These are phyloP conservation scores for Hirtodrosophila trivittata DNA, from an alignment of 2,888 invertebrate genomes.

Conservation along the genomic window DNA sequence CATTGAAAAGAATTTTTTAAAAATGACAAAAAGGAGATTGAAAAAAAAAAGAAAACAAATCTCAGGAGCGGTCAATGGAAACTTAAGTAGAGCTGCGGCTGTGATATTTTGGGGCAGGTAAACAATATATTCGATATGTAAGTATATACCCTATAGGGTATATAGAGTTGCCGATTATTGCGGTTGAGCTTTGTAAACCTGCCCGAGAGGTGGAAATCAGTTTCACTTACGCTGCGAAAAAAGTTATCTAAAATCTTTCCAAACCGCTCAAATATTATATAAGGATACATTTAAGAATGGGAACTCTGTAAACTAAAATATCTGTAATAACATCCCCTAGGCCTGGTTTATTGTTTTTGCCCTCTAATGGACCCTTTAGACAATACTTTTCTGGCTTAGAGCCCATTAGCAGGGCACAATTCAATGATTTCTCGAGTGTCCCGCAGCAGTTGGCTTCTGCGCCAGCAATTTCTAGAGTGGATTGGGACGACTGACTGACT, in stretches of 20 bases:
- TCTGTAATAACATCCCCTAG: slow-evolving; percentile 5
- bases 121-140: slow-evolving; percentile 20
- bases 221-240: too few species aligned
- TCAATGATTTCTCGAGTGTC: slow-evolving; percentile 52
- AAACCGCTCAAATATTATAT: too few species aligned
- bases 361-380: slow-evolving; percentile 8
- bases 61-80: not conserved
- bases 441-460: slow-evolving; percentile 40
- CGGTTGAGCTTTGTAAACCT: not conserved
- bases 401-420: slow-evolving; percentile 28
- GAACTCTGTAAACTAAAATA: not conserved
- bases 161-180: not conserved
- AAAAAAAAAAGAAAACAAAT: slow-evolving; percentile 8
- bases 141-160: slow-evolving; percentile 5
- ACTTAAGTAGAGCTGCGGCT: slow-evolving; percentile 17
- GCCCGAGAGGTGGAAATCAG: too few species aligned
- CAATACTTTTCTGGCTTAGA: slow-evolving; percentile 18
- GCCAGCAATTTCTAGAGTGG: slow-evolving; percentile 53
- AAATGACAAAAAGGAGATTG: slow-evolving; percentile 10
- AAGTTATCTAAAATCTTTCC: too few species aligned
- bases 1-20: slow-evolving; percentile 56
- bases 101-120: slow-evolving; percentile 20
- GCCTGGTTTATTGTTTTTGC: slow-evolving; percentile 3
- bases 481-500: slow-evolving; percentile 2
- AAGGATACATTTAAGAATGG: slow-evolving; percentile 14